Evolutionary conservation across 2,113 vertebrate genomes (phyloP), one percentile per base, ranked within the genome.

Genomic region (Syngnathus typhle): DNA sequence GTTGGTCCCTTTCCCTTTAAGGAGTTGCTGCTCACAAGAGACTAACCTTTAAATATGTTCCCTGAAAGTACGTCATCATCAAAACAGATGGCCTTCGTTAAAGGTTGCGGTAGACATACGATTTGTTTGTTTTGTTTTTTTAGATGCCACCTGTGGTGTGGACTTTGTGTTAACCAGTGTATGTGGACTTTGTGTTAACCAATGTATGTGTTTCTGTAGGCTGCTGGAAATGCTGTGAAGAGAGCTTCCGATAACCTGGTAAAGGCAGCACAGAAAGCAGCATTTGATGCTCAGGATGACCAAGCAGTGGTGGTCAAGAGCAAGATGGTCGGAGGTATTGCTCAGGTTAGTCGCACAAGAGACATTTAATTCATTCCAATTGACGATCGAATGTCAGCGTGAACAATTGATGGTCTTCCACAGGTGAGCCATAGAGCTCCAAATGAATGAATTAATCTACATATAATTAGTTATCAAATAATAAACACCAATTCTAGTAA

Each of bases 321-420:
- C 77, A 96, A 93, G 88, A 97, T 99, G 95, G 97, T 99, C 0
- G 96, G 96, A 27, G 97, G 97, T 11, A 99, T 99, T 44, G 97
- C 97, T 80, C 97, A 99, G 95, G 97, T 98, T 82, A 92, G 92
- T 58, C 27, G 2, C 27, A 27, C 6, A 3, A 15, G 12, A 16
- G 19, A 21, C 19, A 9, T 52, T 51, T 1, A 7, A 19, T 7
- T 18, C 19, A 7, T 2, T 51, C 49, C 9, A 11, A 2, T 36
- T 36, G 5, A 58, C 8, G 6, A 7, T 27, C 9, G 9, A 4
- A 13, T 23, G 21, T 27, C 4, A 21, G 52, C 0, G 10, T 23
- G 52, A n/a, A 55, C 21, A 19, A n/a, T 1, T 19, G 49, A 52
- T 19, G 6, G 19, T 52, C 49, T 23, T 5, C 21, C 52, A 55